Conservation (phyloP, 2,888 invertebrate species). For the Caenorhabditis imperialis region DNA sequence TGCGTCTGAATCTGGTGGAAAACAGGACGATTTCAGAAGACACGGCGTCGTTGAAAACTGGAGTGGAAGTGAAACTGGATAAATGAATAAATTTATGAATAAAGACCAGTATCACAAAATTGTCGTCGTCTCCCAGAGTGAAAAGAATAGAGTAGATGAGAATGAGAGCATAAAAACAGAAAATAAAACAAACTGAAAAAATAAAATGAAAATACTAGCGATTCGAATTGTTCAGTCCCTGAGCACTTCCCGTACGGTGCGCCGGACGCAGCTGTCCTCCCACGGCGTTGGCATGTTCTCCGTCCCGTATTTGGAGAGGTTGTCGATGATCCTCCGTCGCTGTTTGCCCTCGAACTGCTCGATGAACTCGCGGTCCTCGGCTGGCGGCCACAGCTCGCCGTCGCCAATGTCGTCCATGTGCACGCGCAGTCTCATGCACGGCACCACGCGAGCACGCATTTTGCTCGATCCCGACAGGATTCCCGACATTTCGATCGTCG, state of each 20-base stretch:
- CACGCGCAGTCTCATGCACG: constrained; percentile 26
- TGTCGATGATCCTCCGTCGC: constrained; percentile 22
- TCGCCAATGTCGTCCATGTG: constrained; percentile 28
- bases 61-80: neutral
- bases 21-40: neutral
- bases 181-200: neutral
- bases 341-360: constrained; percentile 27
- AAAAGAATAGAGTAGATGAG: neutral
- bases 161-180: neutral
- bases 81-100: neutral
- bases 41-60: constrained; percentile 21
- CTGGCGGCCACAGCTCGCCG: constrained; percentile 20
- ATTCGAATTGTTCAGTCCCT: neutral
- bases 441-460: constrained; percentile 22
- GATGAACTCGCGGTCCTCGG: constrained; percentile 20
- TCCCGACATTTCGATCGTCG: constrained; percentile 30
- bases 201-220: neutral
- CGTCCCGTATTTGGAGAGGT: constrained; percentile 35
- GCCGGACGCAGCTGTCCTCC: constrained; percentile 37
- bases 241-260: constrained; percentile 27
- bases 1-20: constrained; percentile 4
- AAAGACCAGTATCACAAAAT: neutral
- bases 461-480: constrained; percentile 6
- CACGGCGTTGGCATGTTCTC: constrained; percentile 30
- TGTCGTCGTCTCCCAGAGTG: no score